Evolutionary conservation across 2,113 vertebrate species (phyloP).

Genomic region (Sturnus vulgaris): DNA sequence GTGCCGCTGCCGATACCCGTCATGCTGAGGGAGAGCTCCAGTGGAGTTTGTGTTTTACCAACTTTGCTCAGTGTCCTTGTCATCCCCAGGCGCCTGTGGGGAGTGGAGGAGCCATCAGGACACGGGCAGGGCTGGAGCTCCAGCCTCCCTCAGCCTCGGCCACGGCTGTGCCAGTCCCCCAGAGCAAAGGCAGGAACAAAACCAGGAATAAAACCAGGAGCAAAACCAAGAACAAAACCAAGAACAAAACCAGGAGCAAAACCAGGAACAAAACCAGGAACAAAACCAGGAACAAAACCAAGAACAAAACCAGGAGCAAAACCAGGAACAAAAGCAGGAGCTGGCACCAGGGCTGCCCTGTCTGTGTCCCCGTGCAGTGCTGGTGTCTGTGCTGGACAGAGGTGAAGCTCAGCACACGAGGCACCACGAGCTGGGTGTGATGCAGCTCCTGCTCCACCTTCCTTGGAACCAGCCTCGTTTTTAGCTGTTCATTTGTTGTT

Average conservation of each 20-base stretch:
- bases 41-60: not conserved
- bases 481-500: not conserved
- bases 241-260: no score
- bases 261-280: no score
- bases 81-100: fast-evolving
- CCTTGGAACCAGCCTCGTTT: not conserved
- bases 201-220: no score
- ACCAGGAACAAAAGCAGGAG: no score
- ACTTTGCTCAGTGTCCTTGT: not conserved
- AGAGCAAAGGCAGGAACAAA: no score
- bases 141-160: fast-evolving
- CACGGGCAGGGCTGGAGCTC: fast-evolving
- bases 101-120: fast-evolving
- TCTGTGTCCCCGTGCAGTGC: fast-evolving
- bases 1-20: not conserved
- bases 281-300: not conserved
- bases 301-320: no score
- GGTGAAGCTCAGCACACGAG: fast-evolving
- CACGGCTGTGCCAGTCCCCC: not conserved
- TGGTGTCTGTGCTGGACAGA: not conserved
- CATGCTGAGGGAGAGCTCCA: not conserved
- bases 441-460: fast-evolving
- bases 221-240: no score
- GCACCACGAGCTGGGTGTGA: fast-evolving
- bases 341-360: not conserved